Evolutionary conservation across 2,797 vertebrate genomes (phyloP).

Genomic region (Pangasius sanitwongsei): DNA sequence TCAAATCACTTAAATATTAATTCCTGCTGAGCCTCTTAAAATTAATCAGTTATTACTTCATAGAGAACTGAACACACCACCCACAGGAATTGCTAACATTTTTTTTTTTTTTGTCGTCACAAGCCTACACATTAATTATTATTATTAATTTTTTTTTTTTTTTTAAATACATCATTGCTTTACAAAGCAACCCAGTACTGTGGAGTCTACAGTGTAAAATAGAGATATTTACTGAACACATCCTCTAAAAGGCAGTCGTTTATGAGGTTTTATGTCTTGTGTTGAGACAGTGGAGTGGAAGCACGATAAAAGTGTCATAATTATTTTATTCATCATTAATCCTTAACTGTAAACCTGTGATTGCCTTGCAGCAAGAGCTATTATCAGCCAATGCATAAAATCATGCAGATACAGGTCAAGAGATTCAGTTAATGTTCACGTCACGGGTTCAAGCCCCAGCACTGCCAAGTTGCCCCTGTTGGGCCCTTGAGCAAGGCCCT

Average conservation of each 20-base stretch:
- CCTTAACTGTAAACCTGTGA: neutral
- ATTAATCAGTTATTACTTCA: neutral
- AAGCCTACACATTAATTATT: neutral
- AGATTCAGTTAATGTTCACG: neutral
- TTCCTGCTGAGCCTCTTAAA: neutral
- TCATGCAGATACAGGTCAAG: neutral
- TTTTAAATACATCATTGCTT: neutral
- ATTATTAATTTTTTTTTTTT: neutral
- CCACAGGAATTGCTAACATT: neutral
- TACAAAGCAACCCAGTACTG: neutral
- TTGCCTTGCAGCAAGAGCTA: neutral
- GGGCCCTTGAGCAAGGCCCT: no score
- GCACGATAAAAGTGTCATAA: neutral
- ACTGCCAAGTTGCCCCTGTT: no score
- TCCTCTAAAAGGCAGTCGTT: neutral
- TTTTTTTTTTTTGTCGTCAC: neutral
- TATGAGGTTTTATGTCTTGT: neutral
- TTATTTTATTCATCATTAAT: neutral
- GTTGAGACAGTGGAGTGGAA: neutral
- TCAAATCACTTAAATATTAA: neutral
- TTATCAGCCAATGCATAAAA: neutral
- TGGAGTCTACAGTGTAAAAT: neutral
- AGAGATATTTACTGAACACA: neutral
- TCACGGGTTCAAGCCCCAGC: no score
- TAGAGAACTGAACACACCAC: neutral